Evolutionary conservation across 2,888 invertebrate species (phyloP).

Genomic region (Harpalus rubripes): DNA sequence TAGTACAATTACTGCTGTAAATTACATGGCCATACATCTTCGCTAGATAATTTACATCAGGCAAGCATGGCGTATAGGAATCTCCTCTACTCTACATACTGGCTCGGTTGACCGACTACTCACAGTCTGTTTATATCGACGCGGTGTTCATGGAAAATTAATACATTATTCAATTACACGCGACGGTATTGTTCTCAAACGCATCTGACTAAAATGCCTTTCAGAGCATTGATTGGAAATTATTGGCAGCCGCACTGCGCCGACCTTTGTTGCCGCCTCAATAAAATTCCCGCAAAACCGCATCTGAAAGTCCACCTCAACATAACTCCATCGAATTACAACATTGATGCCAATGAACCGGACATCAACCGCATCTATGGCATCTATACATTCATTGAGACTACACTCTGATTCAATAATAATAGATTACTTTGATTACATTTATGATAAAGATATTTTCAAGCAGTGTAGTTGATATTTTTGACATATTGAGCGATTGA

Average conservation of each 20-base stretch:
- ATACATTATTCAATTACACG: conserved; percentile 50
- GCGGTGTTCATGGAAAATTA: conserved; percentile 43
- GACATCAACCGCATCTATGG: no score
- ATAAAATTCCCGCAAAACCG: conserved; percentile 24
- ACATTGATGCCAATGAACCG: not conserved
- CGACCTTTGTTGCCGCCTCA: conserved; percentile 35
- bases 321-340: not conserved
- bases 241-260: conserved; percentile 45
- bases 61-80: no score
- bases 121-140: conserved; percentile 29
- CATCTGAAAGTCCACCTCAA: conserved; percentile 15
- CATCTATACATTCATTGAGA: no score
- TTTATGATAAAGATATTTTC: no score
- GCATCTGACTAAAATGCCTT: conserved; percentile 50
- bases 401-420: no score
- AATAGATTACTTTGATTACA: no score
- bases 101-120: not conserved
- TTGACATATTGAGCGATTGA: no score
- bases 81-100: not conserved
- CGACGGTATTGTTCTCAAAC: conserved; percentile 46
- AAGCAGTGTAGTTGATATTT: no score
- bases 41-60: no score
- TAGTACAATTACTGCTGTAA: conserved; percentile 1
- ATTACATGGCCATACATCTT: not conserved
- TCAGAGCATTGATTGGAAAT: conserved; percentile 51